These are phyloP conservation scores for Indicator indicator DNA, from an alignment of 2,113 vertebrate genomes.

Conservation along the genomic window DNA sequence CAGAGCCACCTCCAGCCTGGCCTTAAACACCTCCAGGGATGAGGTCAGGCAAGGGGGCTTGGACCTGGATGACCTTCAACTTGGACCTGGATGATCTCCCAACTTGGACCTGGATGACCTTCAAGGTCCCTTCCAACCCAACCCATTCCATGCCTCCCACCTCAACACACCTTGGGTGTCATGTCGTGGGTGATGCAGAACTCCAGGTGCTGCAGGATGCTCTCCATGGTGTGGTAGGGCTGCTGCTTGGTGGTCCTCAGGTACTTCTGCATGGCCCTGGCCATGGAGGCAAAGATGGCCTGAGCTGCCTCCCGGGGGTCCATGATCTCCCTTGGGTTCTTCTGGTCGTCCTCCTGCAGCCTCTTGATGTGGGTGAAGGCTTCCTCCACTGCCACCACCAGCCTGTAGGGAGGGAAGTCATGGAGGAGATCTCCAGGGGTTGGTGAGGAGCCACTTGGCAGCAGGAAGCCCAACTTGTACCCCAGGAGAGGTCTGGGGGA, in stretches of 20 bases:
- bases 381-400: constrained; percentile 95
- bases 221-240: constrained; percentile 98
- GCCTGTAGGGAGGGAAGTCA: constrained; percentile 59
- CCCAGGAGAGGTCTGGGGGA: no score
- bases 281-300: constrained; percentile 97
- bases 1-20: no score
- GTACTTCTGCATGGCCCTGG: constrained; percentile 98
- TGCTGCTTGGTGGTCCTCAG: constrained; percentile 94
- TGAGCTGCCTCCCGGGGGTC: constrained; percentile 94
- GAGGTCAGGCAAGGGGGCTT: no score
- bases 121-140: no score
- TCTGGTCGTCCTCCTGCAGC: constrained; percentile 92
- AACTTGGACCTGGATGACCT: no score
- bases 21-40: no score
- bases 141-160: no score
- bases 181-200: constrained; percentile 99
- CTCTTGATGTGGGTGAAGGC: constrained; percentile 97
- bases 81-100: no score
- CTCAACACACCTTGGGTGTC: constrained; percentile 86
- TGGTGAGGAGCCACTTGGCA: neutral
- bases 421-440: neutral
- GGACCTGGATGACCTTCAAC: no score
- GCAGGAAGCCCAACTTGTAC: neutral
- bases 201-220: constrained; percentile 95
- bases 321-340: constrained; percentile 93